Base-by-base conservation (phyloP, 2,113 vertebrate species). In the Trogon surrucura region DNA sequence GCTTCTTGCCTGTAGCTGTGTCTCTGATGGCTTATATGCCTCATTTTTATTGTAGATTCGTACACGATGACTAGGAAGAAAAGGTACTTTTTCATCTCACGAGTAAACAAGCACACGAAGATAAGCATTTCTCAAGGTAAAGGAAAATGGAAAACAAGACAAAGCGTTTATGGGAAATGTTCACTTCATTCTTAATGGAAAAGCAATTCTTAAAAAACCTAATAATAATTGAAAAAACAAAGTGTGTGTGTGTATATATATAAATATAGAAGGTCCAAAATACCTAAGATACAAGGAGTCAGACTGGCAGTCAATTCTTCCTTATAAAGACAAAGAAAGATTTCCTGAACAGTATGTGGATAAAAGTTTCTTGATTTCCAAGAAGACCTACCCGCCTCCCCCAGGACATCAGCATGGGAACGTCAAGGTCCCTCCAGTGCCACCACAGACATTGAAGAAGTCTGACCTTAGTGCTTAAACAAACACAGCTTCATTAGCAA, bases 11-110 rank as follows among this genome's bases (percentile, higher is more conserved):
- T 87, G 93, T 95, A 95, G 96, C 95, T 69, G 80, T 88, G 89
- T 96, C 81, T 94, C 95, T 96, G 94, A 93, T 93, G 95, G 95
- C 95, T 98, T 97, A 65, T 56, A 66, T 34, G 85, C 89, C 93
- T 97, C 95, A 96, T 95, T 98, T 98, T 98, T 97, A 98, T 98
- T 97, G 92, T 81, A 41, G 88, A 62, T 97, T 94, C 53, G 11
- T 70, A 85, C 86, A 65, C 15, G 9, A 91, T 15, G 80, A 71
- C 91, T 94, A 70, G 67, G 79, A 89, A 80, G 89, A 80, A 96
- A 96, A 95, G 85, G 41, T 50, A 85, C 70, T 86, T 97, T 92
- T 94, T 89, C 91, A 88, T 96, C 69, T 77, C 74, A 25, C 26
- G 80, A 95, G 89, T 91, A 96, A 96, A 96, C 93, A 97, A 93